Evolutionary conservation across 2,797 vertebrate species (phyloP).

Genomic region (Arrhamphus sclerolepis): DNA sequence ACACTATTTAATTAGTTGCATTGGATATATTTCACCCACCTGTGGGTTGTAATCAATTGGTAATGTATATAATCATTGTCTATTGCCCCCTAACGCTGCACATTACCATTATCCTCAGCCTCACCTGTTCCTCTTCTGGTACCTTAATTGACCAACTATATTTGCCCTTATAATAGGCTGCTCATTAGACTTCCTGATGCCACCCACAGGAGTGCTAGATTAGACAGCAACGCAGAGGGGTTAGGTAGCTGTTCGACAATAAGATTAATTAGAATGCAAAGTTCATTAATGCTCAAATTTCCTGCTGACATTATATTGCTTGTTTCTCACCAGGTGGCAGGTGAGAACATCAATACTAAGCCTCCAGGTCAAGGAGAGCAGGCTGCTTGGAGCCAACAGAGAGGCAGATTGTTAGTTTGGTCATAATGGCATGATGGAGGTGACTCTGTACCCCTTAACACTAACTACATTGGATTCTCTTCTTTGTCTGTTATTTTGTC

Average conservation of each 20-base stretch:
- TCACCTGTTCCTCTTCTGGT: conserved; percentile 61
- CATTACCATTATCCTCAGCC: conserved; percentile 47
- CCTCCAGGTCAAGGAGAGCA: conserved; percentile 40
- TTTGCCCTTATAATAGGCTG: conserved; percentile 69
- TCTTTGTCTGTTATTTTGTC: conserved; percentile 12
- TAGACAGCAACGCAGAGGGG: conserved; percentile 39
- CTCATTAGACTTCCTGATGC: conserved; percentile 63
- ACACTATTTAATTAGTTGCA: background rate
- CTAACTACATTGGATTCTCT: conserved; percentile 19
- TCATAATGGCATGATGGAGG: conserved; percentile 53
- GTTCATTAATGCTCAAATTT: conserved; percentile 55
- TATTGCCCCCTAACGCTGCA: conserved; percentile 38
- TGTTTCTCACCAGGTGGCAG: conserved; percentile 59
- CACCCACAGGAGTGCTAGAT: conserved; percentile 59
- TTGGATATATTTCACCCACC: background rate
- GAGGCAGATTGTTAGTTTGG: conserved; percentile 51
- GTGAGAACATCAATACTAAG: conserved; percentile 56
- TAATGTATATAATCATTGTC: conserved; percentile 48
- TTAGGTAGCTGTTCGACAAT: conserved; percentile 39
- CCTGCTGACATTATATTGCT: conserved; percentile 54
- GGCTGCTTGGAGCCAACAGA: conserved; percentile 40
- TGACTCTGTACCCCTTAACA: conserved; percentile 55
- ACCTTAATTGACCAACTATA: conserved; percentile 75
- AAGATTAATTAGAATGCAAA: conserved; percentile 65
- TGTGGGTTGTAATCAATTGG: conserved; percentile 33